Percentiles rank a stretch among this genome's conserved stretches.
Conservation (phyloP, 1,140 invertebrate genomes). For the Ylistrum balloti region DNA sequence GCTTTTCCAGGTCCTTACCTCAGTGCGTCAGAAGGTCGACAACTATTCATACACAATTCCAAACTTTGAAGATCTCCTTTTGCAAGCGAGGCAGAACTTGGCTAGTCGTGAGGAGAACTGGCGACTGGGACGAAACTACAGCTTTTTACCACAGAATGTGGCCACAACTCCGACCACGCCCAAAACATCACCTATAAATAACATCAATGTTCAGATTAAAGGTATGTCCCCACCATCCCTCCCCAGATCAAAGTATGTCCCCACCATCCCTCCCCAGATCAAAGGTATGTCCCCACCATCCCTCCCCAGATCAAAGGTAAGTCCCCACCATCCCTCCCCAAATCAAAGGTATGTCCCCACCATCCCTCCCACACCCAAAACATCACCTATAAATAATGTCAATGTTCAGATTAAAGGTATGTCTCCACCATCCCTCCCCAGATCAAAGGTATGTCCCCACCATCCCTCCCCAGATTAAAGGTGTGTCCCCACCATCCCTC, state of each 20-base stretch:
- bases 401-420: background rate
- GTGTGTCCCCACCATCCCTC: too few species aligned
- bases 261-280: too few species aligned
- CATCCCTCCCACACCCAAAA: background rate
- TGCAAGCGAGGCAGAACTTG: slow-evolving; percentile 88
- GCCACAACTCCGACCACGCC: background rate
- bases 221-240: background rate
- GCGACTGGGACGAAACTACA: slow-evolving; percentile 41
- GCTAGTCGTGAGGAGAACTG: slow-evolving; percentile 80
- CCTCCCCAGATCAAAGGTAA: too few species aligned
- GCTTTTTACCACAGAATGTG: background rate
- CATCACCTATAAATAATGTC: background rate
- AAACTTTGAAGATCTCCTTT: slow-evolving; percentile 86
- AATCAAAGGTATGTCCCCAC: background rate
- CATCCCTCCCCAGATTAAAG: background rate
- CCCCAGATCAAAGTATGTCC: background rate
- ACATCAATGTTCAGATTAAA: background rate
- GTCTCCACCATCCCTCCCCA: too few species aligned
- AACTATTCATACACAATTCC: slow-evolving; percentile 88
- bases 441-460: too few species aligned
- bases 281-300: too few species aligned
- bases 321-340: too few species aligned
- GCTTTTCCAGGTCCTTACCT: slow-evolving; percentile 88
- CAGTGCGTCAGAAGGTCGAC: slow-evolving; percentile 94
- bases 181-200: background rate